Base-by-base conservation (phyloP, 1,140 invertebrate species). In the Sminthurides bifidus region DNA sequence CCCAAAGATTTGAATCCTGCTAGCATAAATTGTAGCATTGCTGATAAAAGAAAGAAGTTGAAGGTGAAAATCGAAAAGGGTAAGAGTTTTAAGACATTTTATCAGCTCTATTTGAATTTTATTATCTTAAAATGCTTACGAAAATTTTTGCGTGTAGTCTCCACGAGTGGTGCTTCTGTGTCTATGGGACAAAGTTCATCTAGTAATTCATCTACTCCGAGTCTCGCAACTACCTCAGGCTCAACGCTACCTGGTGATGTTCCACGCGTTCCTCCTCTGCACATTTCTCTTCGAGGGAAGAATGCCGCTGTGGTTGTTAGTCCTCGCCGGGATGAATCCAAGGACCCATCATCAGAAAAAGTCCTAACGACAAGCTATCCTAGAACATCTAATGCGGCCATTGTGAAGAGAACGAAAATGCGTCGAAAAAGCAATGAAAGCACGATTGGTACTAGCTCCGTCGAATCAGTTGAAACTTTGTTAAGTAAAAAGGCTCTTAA, bases 221-320 rank as follows among this genome's bases (percentile, higher is more conserved):
- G 31, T 49, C 24, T 24, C 0, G 23, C 46, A n/a, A 27, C 26
- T 35, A 30, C 49, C 56, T 15, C 26, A 41, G 2, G 21, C 40
- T 27, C 30, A 30, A 49, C 24, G 14, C 59, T 64, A 10, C 54
- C 55, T 56, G 76, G 76, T 1, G 81, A 81, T 55, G 86, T 89
- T 65, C 81, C 83, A 1, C 75, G 86, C 54, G 87, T 92, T 19
- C 88, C 89, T 23, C 88, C 88, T 2, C 73, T 92, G 65, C 88
- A 92, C 68, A 92, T 92, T 65, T 88, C 86, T 48, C 71, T 92
- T 44, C 75, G 87, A 58, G 87, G 87, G 8, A 75, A 84, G 41
- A 89, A 89, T 71, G 83, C 84, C 15, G 84, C 84, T n/a, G 85
- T 92, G 30, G 87, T 92, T 46, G 85, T 85, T 58, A 84, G 82